Base-by-base conservation (phyloP, 1,140 invertebrate species). In the Geopemphigus sp. region DNA sequence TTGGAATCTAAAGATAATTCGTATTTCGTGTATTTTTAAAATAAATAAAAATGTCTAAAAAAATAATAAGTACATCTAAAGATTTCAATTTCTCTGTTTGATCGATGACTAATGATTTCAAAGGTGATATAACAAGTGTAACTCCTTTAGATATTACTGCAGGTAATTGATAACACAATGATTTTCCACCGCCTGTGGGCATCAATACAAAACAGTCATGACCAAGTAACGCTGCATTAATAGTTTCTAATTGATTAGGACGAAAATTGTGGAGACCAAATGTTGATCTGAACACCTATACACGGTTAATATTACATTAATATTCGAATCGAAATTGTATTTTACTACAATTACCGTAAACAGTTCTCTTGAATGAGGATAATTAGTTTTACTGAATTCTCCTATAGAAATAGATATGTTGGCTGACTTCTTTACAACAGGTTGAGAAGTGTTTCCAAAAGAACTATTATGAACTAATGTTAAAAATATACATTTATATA, bases 101-200 rank as follows among this genome's bases (percentile, higher is more conserved):
- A 87, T 99, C 97, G 80, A 95, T 88, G 83, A 99, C 98, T 6
- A 99, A 87, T 26, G 96, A 96, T 83, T 95, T 95, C 4, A 99
- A 86, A 5, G 97, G 97, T 39, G 96, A 98, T 78, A 99, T 91
- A n/a, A 99, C 97, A 80, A 99, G 89, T 0, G 95, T 96, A 0
- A 98, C 89, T 11, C 94, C 94, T 26, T 87, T 86, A 1, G 88
- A 88, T n/a, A 94, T 82, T 53, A 94, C 84, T 0, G 92, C 92
- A 1, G 93, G 92, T 29, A 96, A 87, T 86, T 99, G 98, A 87
- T 98, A 99, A 83, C 96, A 98, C 17, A 99, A 86, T 56, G 95
- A 97, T 87, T 99, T 99, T 82, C 98, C 98, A 81, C 96, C 96
- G 39, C 97, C 98, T 66, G 97, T 99, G 15, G 97, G 97, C 97